These are phyloP conservation scores for Megaceryle torquata DNA, from an alignment of 2,113 vertebrate species.

Conservation along the genomic window DNA sequence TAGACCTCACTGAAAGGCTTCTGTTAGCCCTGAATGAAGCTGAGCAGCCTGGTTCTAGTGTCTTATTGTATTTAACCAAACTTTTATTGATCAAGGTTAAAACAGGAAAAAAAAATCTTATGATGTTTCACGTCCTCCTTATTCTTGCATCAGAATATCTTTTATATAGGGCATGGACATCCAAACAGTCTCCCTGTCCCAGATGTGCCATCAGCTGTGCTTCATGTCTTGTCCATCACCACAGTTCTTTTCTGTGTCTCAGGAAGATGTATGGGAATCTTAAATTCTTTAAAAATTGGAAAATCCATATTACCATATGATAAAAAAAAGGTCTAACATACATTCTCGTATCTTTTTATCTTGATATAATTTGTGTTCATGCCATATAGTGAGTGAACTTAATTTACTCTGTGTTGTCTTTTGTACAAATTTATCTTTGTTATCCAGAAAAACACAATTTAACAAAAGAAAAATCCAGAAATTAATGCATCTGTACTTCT, in stretches of 20 bases:
- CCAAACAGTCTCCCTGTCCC: no score
- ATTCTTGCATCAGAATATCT: slow-evolving; percentile 10
- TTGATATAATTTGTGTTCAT: not conserved
- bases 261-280: rapidly evolving
- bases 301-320: not conserved
- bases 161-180: not conserved
- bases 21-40: not conserved
- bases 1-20: not conserved
- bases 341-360: not conserved
- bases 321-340: not conserved
- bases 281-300: not conserved
- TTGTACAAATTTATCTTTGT: not conserved
- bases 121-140: not conserved
- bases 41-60: not conserved
- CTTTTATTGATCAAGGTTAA: not conserved
- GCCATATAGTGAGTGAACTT: not conserved
- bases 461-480: not conserved
- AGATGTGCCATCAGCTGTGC: not conserved
- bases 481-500: not conserved
- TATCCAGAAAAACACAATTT: not conserved
- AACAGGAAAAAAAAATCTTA: not conserved
- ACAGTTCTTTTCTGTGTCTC: not conserved
- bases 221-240: no score
- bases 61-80: not conserved
- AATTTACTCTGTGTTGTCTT: not conserved